Percentiles rank a stretch among this genome's conserved stretches.
phyloP scores from a whole-genome alignment of 2,797 vertebrate genomes.

The Myoxocephalus aenaeus region DNA sequence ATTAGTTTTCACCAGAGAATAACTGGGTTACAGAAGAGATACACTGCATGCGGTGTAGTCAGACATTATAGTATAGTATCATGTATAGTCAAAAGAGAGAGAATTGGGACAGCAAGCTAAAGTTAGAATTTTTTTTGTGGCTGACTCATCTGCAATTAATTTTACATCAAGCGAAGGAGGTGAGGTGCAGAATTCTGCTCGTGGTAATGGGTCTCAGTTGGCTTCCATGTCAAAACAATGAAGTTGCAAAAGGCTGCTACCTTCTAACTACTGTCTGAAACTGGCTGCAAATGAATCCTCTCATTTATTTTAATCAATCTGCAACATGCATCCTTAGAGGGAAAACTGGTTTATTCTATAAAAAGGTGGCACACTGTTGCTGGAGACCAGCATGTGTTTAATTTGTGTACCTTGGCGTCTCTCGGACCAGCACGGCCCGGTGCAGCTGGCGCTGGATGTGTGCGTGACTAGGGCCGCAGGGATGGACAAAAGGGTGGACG shows the following conservation, averaged over 20 bases:
- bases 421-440: constrained; percentile 92
- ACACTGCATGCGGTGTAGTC: not conserved
- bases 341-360: not conserved
- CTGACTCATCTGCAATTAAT: constrained; percentile 60
- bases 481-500: constrained; percentile 94
- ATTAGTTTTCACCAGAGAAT: constrained; percentile 12
- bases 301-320: constrained; percentile 40
- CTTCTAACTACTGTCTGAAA: constrained; percentile 25
- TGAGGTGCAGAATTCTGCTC: constrained; percentile 38
- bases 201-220: constrained; percentile 62
- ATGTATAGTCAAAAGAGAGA: constrained; percentile 55
- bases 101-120: constrained; percentile 64
- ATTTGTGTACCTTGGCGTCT: constrained; percentile 76
- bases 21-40: constrained; percentile 33
- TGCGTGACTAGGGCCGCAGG: constrained; percentile 86
- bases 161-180: constrained; percentile 54
- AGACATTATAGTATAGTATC: constrained; percentile 26
- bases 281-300: constrained; percentile 25
- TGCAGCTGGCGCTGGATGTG: constrained; percentile 92
- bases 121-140: constrained; percentile 44
- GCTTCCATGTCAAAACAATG: constrained; percentile 51
- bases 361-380: not conserved
- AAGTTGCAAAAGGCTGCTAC: constrained; percentile 33
- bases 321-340: not conserved
- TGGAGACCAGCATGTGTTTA: not conserved